These are phyloP conservation scores for Macrosiphum euphorbiae DNA, from an alignment of 2,888 invertebrate species.

Conservation along the genomic window DNA sequence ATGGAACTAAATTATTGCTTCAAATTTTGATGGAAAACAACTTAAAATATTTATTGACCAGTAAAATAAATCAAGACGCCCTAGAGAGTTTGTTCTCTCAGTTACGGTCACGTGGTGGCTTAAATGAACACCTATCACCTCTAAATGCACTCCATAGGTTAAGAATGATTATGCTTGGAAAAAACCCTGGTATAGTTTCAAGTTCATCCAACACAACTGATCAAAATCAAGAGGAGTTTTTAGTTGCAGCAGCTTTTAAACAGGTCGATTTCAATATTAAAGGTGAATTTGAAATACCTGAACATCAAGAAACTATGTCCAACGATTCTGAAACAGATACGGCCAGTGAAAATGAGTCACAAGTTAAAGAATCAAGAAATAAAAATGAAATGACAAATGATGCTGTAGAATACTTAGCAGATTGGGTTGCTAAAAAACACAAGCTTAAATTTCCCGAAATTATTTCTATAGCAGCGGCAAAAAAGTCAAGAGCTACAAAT, in stretches of 20 bases:
- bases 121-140: too few relatives aligned
- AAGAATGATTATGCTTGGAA: not conserved
- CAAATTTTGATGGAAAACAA: not conserved
- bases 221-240: not conserved
- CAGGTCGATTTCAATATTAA: not conserved
- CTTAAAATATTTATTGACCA: not conserved
- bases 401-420: not conserved
- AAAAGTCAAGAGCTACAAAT: too few relatives aligned
- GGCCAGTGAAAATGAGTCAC: not conserved
- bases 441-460: not conserved
- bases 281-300: not conserved
- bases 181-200: not conserved
- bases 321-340: too few relatives aligned
- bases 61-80: constrained; percentile 18
- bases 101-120: too few relatives aligned
- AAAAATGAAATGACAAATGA: not conserved
- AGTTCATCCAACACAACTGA: not conserved
- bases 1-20: not conserved
- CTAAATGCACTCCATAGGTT: too few relatives aligned
- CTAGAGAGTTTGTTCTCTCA: constrained; percentile 33
- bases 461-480: too few relatives aligned
- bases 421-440: constrained; percentile 2
- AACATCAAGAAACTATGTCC: too few relatives aligned
- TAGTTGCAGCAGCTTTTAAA: not conserved
- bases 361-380: not conserved